Evolutionary conservation across 2,797 vertebrate species (phyloP).

Genomic region (Eupleurogrammus muticus): DNA sequence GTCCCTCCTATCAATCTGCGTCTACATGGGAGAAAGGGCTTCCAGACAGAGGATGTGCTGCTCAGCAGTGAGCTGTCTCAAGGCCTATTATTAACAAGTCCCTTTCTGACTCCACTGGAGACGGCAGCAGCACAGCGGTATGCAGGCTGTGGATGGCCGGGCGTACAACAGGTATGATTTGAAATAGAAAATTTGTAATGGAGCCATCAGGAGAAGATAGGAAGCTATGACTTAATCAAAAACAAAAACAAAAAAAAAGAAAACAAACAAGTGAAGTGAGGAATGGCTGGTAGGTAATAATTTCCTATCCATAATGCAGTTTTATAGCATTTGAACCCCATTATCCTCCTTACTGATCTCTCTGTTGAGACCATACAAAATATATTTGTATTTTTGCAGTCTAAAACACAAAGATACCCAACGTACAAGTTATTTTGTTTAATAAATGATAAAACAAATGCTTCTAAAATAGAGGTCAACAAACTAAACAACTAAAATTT

Average conservation of each 20-base stretch:
- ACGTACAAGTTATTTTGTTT: conserved; percentile 3
- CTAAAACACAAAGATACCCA: background rate
- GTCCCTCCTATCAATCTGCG: conserved; percentile 69
- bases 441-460: conserved; percentile 10
- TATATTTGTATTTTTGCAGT: background rate
- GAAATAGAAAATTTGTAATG: conserved; percentile 54
- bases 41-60: conserved; percentile 65
- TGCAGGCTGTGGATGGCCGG: conserved; percentile 50
- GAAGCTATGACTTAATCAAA: conserved; percentile 45
- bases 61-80: conserved; percentile 71
- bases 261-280: conserved; percentile 35
- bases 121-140: conserved; percentile 39
- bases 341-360: conserved; percentile 9
- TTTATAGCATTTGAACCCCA: conserved; percentile 14
- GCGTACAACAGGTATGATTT: conserved; percentile 56
- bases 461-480: conserved; percentile 1
- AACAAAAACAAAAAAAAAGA: conserved; percentile 2
- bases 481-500: background rate
- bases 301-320: conserved; percentile 21
- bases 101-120: conserved; percentile 53
- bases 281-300: conserved; percentile 17
- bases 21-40: conserved; percentile 62
- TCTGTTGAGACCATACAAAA: background rate
- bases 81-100: conserved; percentile 78
- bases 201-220: conserved; percentile 52